Evolutionary conservation across 2,113 vertebrate genomes (phyloP).

Genomic region (Arizona elegans): DNA sequence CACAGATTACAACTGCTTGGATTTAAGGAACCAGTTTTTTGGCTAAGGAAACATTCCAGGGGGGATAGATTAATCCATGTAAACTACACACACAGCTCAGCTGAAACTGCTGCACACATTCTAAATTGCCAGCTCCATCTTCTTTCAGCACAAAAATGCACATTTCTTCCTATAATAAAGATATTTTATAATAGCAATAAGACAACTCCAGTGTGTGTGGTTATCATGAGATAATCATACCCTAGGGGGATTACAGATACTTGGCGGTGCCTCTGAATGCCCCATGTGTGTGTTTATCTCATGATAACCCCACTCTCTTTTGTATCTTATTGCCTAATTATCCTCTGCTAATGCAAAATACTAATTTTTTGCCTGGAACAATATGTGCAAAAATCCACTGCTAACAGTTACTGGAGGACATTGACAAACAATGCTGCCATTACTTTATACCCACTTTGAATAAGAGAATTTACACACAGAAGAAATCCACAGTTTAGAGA

Average conservation of each 20-base stretch:
- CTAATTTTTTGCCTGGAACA: constrained; percentile 80
- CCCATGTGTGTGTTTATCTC: constrained; percentile 81
- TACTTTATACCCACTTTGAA: constrained; percentile 54
- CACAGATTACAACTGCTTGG: constrained; percentile 74
- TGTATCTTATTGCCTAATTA: constrained; percentile 83
- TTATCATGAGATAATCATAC: constrained; percentile 79
- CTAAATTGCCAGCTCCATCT: constrained; percentile 75
- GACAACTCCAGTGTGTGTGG: constrained; percentile 78
- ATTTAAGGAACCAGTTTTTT: constrained; percentile 73
- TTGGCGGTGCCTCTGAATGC: constrained; percentile 78
- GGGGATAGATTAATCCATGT: constrained; percentile 79
- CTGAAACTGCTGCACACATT: constrained; percentile 74
- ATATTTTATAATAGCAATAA: constrained; percentile 86
- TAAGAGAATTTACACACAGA: constrained; percentile 50
- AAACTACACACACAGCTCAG: constrained; percentile 76
- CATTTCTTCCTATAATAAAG: constrained; percentile 81
- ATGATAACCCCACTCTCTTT: constrained; percentile 76
- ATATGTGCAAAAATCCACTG: constrained; percentile 71
- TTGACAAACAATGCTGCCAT: constrained; percentile 66
- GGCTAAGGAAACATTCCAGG: constrained; percentile 73
- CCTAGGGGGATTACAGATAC: constrained; percentile 76
- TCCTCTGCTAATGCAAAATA: constrained; percentile 79
- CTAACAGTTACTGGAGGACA: constrained; percentile 73
- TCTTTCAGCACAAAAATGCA: constrained; percentile 79
- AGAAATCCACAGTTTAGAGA: constrained; percentile 44